Base-by-base conservation (phyloP, 1,140 invertebrate species). In the Nasonia longicornis region DNA sequence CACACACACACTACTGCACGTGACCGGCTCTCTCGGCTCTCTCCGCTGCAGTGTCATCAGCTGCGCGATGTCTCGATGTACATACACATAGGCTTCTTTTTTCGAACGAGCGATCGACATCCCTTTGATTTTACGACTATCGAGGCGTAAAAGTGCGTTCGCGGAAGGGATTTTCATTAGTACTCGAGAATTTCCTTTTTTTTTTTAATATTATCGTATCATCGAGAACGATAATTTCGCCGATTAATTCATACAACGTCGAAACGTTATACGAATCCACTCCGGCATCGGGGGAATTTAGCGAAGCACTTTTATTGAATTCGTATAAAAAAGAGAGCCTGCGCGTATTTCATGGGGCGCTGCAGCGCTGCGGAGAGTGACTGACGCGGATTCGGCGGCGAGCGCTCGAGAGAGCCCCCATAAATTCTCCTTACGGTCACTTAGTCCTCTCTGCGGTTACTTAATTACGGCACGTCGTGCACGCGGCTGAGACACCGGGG, bases 401-500 rank as follows among this genome's bases (percentile, higher is more conserved):
- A 71, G 70, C 31, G 31, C 4, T 31, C 31, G 31, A 35, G 26
- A 38, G 35, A 45, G 38, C 45, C 2, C 52, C 69, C 52, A 69
- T 82, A 82, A 82, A 82, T 82, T 79, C 48, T 75, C 75, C 81
- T 82, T 82, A 82, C 35, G 66, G 58, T 82, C 80, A 73, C 35
- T 76, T 81, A 76, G 64, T n/a, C 20, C 4, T 42, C 4, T 42
- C 69, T 76, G 72, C 22, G 73, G 45, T 82, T 79, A 82, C 77
- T 82, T 82, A 79, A 82, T 82, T 79, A 76, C 77, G 58, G 16
- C 14, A 64, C 63, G 58, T 67, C 16, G 38, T 58, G 20, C 26
- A 26, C 26, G 26, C 63, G 45, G n/a, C 14, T 1, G 79, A 77
- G 77, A 85, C 31, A 35, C 88, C 87, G 79, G 85, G 86, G 84